These are phyloP conservation scores for Apamea monoglypha DNA, from an alignment of 2,888 invertebrate genomes.

Conservation along the genomic window DNA sequence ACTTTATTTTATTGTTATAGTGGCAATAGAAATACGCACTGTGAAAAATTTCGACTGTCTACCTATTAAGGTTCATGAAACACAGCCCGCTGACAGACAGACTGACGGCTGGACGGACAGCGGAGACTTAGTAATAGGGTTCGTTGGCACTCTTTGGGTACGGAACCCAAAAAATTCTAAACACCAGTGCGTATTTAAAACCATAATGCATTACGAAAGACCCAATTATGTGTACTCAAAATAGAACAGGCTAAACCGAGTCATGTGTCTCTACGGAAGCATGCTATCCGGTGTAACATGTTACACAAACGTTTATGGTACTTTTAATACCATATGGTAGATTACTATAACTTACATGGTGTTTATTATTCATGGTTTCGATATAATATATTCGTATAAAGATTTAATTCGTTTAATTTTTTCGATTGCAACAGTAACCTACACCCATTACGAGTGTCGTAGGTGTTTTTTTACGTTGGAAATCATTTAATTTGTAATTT, in stretches of 20 bases:
- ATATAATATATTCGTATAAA: conserved; percentile 10
- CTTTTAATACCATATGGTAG: conserved; percentile 31
- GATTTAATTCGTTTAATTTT: not conserved
- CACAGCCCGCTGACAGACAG: not conserved
- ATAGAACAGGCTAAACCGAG: conserved; percentile 62
- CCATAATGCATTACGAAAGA: conserved; percentile 51
- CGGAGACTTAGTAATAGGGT: not conserved
- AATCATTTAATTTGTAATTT: not conserved
- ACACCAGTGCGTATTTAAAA: conserved; percentile 38
- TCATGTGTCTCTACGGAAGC: conserved; percentile 67
- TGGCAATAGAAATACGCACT: not conserved
- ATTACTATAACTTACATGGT: conserved; percentile 26
- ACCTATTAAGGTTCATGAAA: not conserved
- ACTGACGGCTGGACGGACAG: not conserved
- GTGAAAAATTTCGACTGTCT: not conserved
- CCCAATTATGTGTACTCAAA: conserved; percentile 66
- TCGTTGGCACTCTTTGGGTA: not conserved
- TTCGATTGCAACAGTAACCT: not conserved
- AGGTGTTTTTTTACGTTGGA: not conserved
- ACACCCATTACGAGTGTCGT: not conserved
- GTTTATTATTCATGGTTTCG: conserved; percentile 26
- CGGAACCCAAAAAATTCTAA: conserved; percentile 7
- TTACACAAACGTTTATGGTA: conserved; percentile 32
- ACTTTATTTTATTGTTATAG: not conserved
- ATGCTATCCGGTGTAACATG: conserved; percentile 54